Evolutionary conservation across 2,797 vertebrate species (phyloP), one percentile per base, ranked within the genome.

Genomic region (Emys orbicularis): DNA sequence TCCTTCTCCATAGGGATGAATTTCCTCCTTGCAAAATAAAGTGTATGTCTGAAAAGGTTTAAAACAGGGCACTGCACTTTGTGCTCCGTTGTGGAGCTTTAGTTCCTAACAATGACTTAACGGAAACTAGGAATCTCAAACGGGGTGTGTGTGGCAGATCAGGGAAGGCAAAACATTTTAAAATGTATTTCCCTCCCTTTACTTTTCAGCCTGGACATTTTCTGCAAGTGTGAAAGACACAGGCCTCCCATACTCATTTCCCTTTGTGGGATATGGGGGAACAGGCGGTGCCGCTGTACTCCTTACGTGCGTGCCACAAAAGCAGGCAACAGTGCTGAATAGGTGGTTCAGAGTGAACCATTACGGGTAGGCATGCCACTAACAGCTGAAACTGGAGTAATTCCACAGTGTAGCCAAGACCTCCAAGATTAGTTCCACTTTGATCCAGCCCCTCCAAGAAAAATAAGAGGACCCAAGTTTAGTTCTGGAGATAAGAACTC

Each of bases 81-180:
- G 61, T n/a, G 21, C 52, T 1, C 0, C 80, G 76, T 44, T 83
- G 25, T 31, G 10, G 41, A 27, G 12, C 47, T 79, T 41, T 44
- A 47, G 34, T 10, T 21, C 25, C 87, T 59, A 5, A 0, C 0
- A 0, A 85, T 59, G 77, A 23, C 87, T 44, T 65, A 53, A 82
- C 77, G 85, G 84, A 96, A 93, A 77, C 93, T 85, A 94, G 52
- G 93, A 90, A 94, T 74, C 87, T 79, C 16, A 34, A 6, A 1
- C 10, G n/a, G 23, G 47, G 65, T 27, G 21, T 68, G 86, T 61
- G 86, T 85, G 93, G 65, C 81, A 90, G 91, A 94, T 83, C 5
- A 84, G 27, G 3, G 82, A 94, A 82, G 95, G 93, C 59, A 86
- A 86, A 91, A 91, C n/a, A 68, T 74, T 81, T 68, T 76, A 79